phyloP scores from a whole-genome alignment of 1,140 invertebrate species.

The Pararge aegeria region DNA sequence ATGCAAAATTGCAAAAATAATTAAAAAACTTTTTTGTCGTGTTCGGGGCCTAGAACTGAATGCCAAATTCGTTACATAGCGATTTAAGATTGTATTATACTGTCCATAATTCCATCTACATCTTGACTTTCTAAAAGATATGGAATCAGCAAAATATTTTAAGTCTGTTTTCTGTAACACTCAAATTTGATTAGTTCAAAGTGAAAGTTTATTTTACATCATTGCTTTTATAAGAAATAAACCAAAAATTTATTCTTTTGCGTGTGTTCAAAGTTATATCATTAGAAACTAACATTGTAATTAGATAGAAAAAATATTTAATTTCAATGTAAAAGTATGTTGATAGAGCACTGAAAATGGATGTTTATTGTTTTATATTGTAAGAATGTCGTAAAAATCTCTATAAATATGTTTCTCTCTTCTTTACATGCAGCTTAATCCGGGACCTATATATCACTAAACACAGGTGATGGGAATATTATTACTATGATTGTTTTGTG shows the following conservation, averaged over 20 bases:
- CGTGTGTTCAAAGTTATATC: conserved; percentile 1
- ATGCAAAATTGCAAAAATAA: too few species aligned
- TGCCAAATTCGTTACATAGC: too few species aligned
- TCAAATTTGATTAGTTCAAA: too few species aligned
- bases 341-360: conserved; percentile 1
- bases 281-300: conserved; percentile 23
- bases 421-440: conserved; percentile 81
- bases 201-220: too few species aligned
- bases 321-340: conserved; percentile 7
- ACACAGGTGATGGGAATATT: conserved; percentile 77
- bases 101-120: too few species aligned
- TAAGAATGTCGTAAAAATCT: conserved; percentile 9
- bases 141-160: too few species aligned
- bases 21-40: too few species aligned
- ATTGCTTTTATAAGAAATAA: too few species aligned
- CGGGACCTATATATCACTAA: conserved; percentile 80
- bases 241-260: conserved; percentile 18
- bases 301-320: conserved; percentile 7
- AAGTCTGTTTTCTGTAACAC: too few species aligned
- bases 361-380: conserved; percentile 8
- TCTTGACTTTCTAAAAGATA: too few species aligned
- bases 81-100: too few species aligned
- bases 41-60: too few species aligned
- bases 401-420: conserved; percentile 67
- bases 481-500: conserved; percentile 53